A percentile compares a stretch with the other conserved stretches of the same genome.
phyloP scores from a whole-genome alignment of 2,888 invertebrate genomes.

The Clitarchus hookeri region DNA sequence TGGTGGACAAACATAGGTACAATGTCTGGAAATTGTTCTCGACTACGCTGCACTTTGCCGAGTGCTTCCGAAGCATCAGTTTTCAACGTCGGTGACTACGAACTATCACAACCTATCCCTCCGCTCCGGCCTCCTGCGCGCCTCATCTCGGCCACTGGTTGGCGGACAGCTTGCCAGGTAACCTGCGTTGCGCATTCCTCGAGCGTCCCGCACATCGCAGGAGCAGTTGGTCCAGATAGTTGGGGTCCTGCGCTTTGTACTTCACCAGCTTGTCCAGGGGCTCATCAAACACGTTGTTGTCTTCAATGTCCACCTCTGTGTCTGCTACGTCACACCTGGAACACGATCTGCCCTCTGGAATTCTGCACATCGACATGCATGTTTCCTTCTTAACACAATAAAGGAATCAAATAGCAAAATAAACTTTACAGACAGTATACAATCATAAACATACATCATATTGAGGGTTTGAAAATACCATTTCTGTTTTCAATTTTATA shows the following conservation, averaged over 20 bases:
- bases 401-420: no score
- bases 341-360: neutral
- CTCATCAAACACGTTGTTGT: slow-evolving; percentile 10
- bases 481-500: neutral
- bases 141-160: neutral
- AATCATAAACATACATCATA: no score
- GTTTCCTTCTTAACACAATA: neutral
- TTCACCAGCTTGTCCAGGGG: neutral
- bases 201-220: neutral
- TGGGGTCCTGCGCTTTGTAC: slow-evolving; percentile 11
- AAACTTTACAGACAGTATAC: no score
- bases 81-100: no score
- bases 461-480: neutral
- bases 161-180: neutral
- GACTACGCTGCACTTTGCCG: neutral
- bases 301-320: neutral
- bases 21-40: no score
- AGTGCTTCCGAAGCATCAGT: neutral
- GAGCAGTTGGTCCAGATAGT: slow-evolving; percentile 6
- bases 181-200: neutral
- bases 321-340: neutral
- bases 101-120: neutral
- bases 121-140: neutral
- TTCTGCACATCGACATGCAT: neutral
- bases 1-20: no score